phyloP scores from a whole-genome alignment of 2,113 vertebrate genomes.

The Xenotilapia flavipinnis region DNA sequence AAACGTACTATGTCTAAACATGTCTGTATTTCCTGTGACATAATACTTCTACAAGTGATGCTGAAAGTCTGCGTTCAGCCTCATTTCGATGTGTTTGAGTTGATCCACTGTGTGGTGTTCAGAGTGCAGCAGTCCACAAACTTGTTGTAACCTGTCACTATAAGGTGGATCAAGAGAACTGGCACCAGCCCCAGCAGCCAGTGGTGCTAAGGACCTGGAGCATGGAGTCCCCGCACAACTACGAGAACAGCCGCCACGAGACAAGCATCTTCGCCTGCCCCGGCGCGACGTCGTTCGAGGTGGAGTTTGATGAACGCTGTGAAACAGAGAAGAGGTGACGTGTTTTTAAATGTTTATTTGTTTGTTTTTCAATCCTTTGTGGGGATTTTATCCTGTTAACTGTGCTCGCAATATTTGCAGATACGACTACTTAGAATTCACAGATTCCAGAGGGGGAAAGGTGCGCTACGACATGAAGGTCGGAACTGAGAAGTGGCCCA shows the following conservation, averaged over 20 bases:
- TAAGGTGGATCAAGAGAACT: constrained; percentile 83
- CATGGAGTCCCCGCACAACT: constrained; percentile 92
- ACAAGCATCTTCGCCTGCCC: constrained; percentile 89
- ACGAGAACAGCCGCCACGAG: constrained; percentile 92
- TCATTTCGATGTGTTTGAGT: background rate
- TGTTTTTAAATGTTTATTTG: background rate
- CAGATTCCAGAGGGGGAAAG: constrained; percentile 91
- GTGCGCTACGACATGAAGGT: constrained; percentile 95
- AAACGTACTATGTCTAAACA: background rate
- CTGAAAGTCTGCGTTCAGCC: background rate
- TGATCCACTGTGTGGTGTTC: background rate
- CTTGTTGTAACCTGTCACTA: background rate
- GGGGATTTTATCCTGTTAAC: background rate
- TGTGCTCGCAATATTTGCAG: constrained; percentile 54
- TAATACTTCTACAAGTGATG: background rate
- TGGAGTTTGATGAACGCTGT: constrained; percentile 95
- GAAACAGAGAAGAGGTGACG: constrained; percentile 92
- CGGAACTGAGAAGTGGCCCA: constrained; percentile 95
- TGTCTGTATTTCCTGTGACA: background rate
- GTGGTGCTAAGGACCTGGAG: constrained; percentile 90
- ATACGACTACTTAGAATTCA: constrained; percentile 97
- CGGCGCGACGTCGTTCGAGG: constrained; percentile 89
- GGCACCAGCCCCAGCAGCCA: constrained; percentile 85
- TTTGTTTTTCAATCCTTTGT: background rate
- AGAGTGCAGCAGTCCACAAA: background rate